Evolutionary conservation across 2,888 invertebrate species (phyloP).

Genomic region (Catocala nupta): DNA sequence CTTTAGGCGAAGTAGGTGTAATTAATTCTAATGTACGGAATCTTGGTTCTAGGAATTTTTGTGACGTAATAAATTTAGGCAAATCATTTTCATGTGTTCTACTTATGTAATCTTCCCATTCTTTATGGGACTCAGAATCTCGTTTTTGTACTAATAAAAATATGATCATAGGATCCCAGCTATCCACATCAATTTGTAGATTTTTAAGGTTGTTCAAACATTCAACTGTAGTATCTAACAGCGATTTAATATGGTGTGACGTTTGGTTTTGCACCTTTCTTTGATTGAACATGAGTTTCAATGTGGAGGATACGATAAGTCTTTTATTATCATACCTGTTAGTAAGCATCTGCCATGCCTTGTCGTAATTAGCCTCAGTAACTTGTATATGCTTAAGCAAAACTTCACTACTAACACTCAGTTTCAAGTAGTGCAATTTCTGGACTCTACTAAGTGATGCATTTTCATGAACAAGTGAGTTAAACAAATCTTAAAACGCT

Average conservation of each 20-base stretch:
- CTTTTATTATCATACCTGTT: slow-evolving; percentile 7
- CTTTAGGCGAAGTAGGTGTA: slow-evolving; percentile 1
- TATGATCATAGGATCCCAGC: slow-evolving; percentile 19
- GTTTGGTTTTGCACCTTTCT: slow-evolving; percentile 1
- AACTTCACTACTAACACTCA: neutral
- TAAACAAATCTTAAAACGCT: neutral
- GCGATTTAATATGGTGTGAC: slow-evolving; percentile 3
- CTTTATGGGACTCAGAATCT: slow-evolving; percentile 13
- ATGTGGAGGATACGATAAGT: too few species aligned
- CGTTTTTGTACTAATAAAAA: slow-evolving; percentile 14
- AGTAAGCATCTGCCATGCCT: slow-evolving; percentile 5
- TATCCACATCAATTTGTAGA: neutral
- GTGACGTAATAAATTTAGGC: neutral
- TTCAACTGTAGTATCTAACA: slow-evolving; percentile 7
- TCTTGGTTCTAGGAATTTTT: slow-evolving; percentile 9
- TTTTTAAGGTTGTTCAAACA: slow-evolving; percentile 11
- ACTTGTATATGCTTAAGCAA: slow-evolving; percentile 2
- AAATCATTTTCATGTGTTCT: neutral
- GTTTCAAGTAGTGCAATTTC: neutral
- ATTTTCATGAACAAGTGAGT: neutral
- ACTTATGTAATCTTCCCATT: slow-evolving; percentile 9
- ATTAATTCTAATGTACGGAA: slow-evolving; percentile 4
- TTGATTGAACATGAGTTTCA: slow-evolving; percentile 10
- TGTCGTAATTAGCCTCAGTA: slow-evolving; percentile 6
- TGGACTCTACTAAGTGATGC: neutral